Evolutionary conservation across 2,113 vertebrate species (phyloP), one percentile per base, ranked within the genome.

Genomic region (Cichladusa arquata): DNA sequence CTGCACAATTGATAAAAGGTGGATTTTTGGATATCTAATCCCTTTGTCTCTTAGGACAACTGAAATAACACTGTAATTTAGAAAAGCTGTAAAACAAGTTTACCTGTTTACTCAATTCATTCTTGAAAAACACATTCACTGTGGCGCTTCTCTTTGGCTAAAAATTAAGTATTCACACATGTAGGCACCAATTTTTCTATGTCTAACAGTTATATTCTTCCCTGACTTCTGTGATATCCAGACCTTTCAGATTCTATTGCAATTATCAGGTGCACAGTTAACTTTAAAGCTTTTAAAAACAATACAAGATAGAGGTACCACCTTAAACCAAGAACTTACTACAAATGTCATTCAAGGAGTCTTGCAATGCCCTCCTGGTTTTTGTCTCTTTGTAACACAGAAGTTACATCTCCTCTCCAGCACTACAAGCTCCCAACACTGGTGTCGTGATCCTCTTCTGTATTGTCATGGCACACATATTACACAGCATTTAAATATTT

Each of bases 281-380:
- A 53, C 3, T 0, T 33, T 25, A 57, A 64, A 82, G 23, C 16
- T 58, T 78, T 81, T 47, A 58, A 70, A 74, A 70, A 87, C 67
- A 84, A 20, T 53, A 29, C 6, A 69, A 72, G 45, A 40, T 4
- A 45, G 9, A 48, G 19, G 47, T 19, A 60, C 8, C 29, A 79
- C 25, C 44, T 86, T 89, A 47, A 81, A 58, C 12, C 31, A 90
- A 45, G 18, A 66, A 38, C 28, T 70, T 47, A 31, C 2, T 40
- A 19, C 3, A 17, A 12, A 13, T 22, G 6, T 57, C 22, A 61
- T 36, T 42, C 19, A 86, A 65, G 4, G n/a, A 84, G 8, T 20
- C 28, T 58, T 40, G 6, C 0, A 19, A 34, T 0, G 3, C 24
- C 42, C 36, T 69, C 42, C 34, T 42, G 33, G 6, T 19, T 81